Evolutionary conservation across 1,140 invertebrate genomes (phyloP).

Genomic region (Microplitis mediator): DNA sequence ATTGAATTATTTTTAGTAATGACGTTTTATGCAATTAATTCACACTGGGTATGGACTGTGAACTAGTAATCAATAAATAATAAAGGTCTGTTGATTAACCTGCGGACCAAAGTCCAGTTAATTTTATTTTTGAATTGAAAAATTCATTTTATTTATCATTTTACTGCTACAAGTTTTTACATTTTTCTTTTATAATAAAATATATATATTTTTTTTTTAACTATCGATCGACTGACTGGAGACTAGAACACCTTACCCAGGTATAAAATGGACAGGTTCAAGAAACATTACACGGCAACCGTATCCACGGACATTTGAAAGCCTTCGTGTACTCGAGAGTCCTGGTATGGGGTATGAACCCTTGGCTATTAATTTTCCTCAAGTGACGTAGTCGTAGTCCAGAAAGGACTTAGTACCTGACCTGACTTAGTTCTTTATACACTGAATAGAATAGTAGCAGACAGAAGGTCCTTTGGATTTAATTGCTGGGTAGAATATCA

Average conservation of each 20-base stretch:
- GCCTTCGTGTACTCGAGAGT: background rate
- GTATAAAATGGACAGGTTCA: background rate
- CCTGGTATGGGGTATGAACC: conserved; percentile 4
- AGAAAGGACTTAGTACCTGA: background rate
- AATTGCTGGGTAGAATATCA: too few relatives aligned
- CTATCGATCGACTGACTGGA: conserved; percentile 30
- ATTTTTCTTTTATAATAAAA: background rate
- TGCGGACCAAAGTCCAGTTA: too few relatives aligned
- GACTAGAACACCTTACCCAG: background rate
- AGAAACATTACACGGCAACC: conserved; percentile 47
- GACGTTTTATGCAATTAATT: too few relatives aligned
- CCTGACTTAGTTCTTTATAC: background rate
- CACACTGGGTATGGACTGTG: too few relatives aligned
- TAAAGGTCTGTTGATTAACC: too few relatives aligned
- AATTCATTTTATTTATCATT: background rate
- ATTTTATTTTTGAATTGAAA: too few relatives aligned
- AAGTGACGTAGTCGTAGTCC: background rate
- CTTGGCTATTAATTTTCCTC: conserved; percentile 2
- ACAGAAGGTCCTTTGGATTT: too few relatives aligned
- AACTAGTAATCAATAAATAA: too few relatives aligned
- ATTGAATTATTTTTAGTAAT: too few relatives aligned
- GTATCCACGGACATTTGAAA: conserved; percentile 49
- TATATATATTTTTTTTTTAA: background rate
- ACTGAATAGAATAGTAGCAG: too few relatives aligned
- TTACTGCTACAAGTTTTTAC: background rate